A percentile compares a stretch with the other conserved stretches of the same genome.
Conservation (phyloP, 1,140 invertebrate species). For the Micrasema longulum region DNA sequence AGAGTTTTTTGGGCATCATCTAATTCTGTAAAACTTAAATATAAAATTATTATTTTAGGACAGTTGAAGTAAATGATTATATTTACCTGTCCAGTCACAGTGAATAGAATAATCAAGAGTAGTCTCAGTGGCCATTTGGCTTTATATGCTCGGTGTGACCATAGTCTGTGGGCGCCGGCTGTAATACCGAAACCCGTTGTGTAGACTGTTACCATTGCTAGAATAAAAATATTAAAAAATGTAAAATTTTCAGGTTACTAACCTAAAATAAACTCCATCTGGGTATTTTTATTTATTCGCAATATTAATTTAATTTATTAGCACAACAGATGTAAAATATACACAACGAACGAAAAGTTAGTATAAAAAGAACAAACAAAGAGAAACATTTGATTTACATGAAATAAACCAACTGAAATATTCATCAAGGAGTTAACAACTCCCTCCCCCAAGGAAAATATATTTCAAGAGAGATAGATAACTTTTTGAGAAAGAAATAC, state of each 20-base stretch:
- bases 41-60: no score
- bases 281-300: neutral
- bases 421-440: no score
- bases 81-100: slow-evolving; percentile 85
- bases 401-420: no score
- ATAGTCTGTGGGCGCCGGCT: slow-evolving; percentile 89
- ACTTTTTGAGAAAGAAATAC: no score
- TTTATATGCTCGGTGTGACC: slow-evolving; percentile 91
- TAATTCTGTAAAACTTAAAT: no score
- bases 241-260: neutral
- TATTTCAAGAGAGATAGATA: no score
- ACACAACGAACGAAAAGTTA: neutral
- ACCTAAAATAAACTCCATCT: neutral
- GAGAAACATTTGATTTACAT: neutral
- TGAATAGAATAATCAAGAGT: slow-evolving; percentile 82
- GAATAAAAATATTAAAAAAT: slow-evolving; percentile 58
- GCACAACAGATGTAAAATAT: neutral
- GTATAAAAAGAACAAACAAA: neutral
- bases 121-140: slow-evolving; percentile 84
- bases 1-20: no score
- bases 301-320: neutral
- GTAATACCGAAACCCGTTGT: slow-evolving; percentile 84
- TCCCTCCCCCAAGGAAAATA: no score
- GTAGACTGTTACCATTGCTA: slow-evolving; percentile 75
- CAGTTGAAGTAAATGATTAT: no score